Percentiles rank a stretch among this genome's conserved stretches.
Conservation (phyloP, 2,113 vertebrate genomes). For the Rissa tridactyla region DNA sequence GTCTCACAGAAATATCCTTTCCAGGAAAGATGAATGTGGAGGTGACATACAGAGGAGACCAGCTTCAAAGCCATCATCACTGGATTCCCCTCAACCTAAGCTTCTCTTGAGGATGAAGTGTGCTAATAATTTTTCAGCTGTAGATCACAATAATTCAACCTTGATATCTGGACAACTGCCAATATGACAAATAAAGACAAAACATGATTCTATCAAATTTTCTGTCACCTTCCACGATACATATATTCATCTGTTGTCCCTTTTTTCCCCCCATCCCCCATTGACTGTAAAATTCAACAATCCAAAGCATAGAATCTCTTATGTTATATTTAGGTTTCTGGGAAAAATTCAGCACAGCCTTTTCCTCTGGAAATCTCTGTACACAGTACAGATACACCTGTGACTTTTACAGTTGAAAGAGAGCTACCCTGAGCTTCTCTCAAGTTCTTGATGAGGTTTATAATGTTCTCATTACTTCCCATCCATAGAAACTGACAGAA, state of each 20-base stretch:
- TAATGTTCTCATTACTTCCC: accelerated
- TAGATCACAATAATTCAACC: neutral
- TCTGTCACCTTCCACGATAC: neutral
- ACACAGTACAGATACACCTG: neutral
- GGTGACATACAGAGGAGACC: neutral
- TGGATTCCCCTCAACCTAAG: neutral
- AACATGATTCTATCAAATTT: neutral
- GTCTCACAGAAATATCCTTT: neutral
- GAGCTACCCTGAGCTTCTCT: neutral
- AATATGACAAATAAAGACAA: neutral
- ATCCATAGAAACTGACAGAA: neutral
- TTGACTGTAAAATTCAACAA: accelerated
- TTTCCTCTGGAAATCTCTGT: neutral
- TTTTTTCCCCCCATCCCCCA: accelerated
- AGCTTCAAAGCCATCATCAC: neutral
- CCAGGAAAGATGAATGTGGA: neutral
- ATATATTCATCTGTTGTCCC: neutral
- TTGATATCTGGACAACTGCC: neutral
- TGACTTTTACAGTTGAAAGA: neutral
- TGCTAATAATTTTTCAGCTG: neutral
- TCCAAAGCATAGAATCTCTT: neutral
- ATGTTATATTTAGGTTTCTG: neutral
- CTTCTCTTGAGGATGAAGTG: neutral
- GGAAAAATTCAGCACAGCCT: neutral
- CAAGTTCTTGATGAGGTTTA: neutral